These are phyloP conservation scores for Drosophila mayaguana DNA, from an alignment of 2,888 invertebrate genomes.

Conservation along the genomic window DNA sequence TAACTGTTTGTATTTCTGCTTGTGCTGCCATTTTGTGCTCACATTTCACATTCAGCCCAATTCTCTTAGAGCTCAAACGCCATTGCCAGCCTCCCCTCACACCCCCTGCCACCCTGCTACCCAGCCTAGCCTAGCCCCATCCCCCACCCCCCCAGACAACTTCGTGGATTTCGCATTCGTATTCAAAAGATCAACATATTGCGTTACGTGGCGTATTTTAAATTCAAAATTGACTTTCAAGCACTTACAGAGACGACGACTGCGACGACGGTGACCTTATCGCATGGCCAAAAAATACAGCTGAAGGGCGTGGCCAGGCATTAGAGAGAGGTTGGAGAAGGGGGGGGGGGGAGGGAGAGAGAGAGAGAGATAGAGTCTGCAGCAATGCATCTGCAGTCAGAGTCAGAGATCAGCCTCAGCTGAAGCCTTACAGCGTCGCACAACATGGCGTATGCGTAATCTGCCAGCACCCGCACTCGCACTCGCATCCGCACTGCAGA, in stretches of 20 bases:
- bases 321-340: neutral
- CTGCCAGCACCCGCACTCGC: neutral
- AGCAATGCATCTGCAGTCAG: constrained; percentile 4
- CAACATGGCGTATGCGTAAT: neutral
- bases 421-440: neutral
- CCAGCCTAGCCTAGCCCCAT: neutral
- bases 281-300: constrained; percentile 29
- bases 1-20: constrained; percentile 46
- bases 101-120: too few species aligned
- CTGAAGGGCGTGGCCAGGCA: constrained; percentile 2
- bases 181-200: constrained; percentile 80
- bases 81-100: neutral
- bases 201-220: constrained; percentile 79
- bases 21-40: constrained; percentile 64
- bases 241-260: constrained; percentile 63
- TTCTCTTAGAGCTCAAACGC: constrained; percentile 8
- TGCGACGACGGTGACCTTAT: constrained; percentile 34
- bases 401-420: constrained; percentile 6
- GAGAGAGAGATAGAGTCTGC: neutral
- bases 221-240: constrained; percentile 80
- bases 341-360: neutral
- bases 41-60: constrained; percentile 43
- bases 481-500: neutral
- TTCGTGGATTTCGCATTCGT: constrained; percentile 70
- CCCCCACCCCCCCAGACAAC: neutral